Percentiles rank a stretch among this genome's conserved stretches.
Conservation (phyloP, 2,797 vertebrate genomes). For the Tragopan temminckii region DNA sequence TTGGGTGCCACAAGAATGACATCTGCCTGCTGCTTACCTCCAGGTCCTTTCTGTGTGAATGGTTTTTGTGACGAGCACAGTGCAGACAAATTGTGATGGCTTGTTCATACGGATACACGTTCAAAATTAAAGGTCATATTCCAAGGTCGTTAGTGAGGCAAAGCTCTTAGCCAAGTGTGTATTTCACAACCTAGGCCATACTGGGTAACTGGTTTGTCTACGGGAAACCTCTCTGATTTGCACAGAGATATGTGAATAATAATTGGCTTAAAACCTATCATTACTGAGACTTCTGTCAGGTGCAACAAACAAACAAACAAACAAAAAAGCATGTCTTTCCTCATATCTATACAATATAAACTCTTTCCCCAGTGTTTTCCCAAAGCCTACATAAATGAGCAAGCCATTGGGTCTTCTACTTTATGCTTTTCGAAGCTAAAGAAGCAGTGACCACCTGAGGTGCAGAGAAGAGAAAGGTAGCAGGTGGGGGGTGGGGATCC, state of each 20-base stretch:
- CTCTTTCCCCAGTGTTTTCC: not conserved
- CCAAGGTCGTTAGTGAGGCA: not conserved
- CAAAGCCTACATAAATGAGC: not conserved
- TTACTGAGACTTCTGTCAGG: not conserved
- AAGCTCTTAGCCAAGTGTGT: not conserved
- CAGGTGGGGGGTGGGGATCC: not conserved
- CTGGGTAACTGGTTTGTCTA: not conserved
- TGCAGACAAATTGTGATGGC: not conserved
- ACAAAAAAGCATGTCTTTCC: not conserved
- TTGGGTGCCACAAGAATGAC: not conserved
- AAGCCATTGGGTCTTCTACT: not conserved
- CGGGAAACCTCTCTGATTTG: not conserved
- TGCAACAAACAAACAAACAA: not conserved
- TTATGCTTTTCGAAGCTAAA: not conserved
- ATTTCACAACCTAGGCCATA: not conserved
- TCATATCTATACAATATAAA: not conserved
- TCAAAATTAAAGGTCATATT: constrained; percentile 35
- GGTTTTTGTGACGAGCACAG: not conserved
- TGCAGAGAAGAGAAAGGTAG: not conserved
- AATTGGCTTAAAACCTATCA: not conserved
- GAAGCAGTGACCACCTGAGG: not conserved
- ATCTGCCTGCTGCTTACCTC: not conserved
- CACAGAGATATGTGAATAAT: not conserved
- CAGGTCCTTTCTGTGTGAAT: not conserved
- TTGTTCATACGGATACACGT: not conserved